A percentile compares a stretch with the other conserved stretches of the same genome.
Evolutionary conservation across 2,888 invertebrate genomes (phyloP).

Genomic region (Venustoraphidia nigricollis): DNA sequence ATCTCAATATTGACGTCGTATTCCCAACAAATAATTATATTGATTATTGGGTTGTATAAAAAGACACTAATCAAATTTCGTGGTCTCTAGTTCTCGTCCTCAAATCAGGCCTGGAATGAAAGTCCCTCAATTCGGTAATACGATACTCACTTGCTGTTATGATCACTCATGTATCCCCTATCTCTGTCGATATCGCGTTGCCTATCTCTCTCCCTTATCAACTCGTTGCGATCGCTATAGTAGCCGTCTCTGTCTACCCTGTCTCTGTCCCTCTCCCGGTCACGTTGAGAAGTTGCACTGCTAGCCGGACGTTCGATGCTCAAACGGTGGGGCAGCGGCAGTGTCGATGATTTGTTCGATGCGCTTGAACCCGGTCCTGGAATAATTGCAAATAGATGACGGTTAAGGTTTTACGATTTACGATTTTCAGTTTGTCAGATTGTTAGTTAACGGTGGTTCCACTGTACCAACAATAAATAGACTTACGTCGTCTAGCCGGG

Average conservation of each 20-base stretch:
- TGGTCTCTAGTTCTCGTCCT: too few species aligned
- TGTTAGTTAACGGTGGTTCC: too few species aligned
- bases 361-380: conserved; percentile 46
- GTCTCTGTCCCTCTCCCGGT: conserved; percentile 31
- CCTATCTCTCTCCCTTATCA: conserved; percentile 49
- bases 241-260: conserved; percentile 66
- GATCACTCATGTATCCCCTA: conserved; percentile 66
- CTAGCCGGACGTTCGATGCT: conserved; percentile 42
- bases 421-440: too few species aligned
- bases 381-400: conserved; percentile 5
- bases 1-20: too few species aligned
- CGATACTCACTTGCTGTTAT: conserved; percentile 37
- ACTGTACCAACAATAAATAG: conserved; percentile 10
- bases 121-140: too few species aligned
- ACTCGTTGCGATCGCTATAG: conserved; percentile 78
- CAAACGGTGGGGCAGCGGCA: conserved; percentile 63
- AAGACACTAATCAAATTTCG: too few species aligned
- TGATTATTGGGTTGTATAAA: too few species aligned
- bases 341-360: conserved; percentile 64
- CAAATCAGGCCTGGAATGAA: too few species aligned
- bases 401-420: too few species aligned
- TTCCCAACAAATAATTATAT: too few species aligned
- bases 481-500: conserved; percentile 73
- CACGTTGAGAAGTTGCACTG: conserved; percentile 23
- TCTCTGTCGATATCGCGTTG: conserved; percentile 35